Percentiles rank a stretch among this genome's conserved stretches.
These are phyloP conservation scores for Tachuris rubrigastra DNA, from an alignment of 2,113 vertebrate genomes.

Conservation along the genomic window DNA sequence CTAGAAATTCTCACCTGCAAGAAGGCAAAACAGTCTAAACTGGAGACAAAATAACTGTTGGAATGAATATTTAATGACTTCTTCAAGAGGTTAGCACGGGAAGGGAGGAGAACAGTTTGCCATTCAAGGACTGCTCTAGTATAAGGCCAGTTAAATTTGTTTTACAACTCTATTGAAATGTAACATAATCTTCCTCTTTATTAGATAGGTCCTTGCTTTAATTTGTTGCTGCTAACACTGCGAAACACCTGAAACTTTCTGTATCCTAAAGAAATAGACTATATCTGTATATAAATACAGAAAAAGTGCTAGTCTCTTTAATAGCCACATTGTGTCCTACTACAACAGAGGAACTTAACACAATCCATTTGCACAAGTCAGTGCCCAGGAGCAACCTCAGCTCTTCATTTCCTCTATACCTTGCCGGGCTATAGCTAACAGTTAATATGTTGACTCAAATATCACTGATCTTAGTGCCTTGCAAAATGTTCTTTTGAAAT, in stretches of 20 bases:
- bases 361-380: neutral
- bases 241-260: neutral
- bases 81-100: constrained; percentile 18
- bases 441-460: neutral
- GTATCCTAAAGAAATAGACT: neutral
- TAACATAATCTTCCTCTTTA: neutral
- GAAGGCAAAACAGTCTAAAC: neutral
- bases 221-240: neutral
- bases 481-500: neutral
- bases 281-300: neutral
- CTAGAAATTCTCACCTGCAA: neutral
- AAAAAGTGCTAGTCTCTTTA: neutral
- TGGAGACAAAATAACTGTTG: constrained; percentile 6
- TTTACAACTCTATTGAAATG: constrained; percentile 22
- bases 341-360: neutral
- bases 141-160: constrained; percentile 39
- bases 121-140: constrained; percentile 22
- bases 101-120: constrained; percentile 12
- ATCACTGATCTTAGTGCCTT: neutral
- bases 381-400: neutral
- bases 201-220: neutral
- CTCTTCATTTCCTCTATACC: neutral
- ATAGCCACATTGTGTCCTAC: neutral
- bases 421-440: neutral
- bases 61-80: constrained; percentile 60